Evolutionary conservation across 2,113 vertebrate genomes (phyloP), one percentile per base, ranked within the genome.

Genomic region (Callocephalon fimbriatum): DNA sequence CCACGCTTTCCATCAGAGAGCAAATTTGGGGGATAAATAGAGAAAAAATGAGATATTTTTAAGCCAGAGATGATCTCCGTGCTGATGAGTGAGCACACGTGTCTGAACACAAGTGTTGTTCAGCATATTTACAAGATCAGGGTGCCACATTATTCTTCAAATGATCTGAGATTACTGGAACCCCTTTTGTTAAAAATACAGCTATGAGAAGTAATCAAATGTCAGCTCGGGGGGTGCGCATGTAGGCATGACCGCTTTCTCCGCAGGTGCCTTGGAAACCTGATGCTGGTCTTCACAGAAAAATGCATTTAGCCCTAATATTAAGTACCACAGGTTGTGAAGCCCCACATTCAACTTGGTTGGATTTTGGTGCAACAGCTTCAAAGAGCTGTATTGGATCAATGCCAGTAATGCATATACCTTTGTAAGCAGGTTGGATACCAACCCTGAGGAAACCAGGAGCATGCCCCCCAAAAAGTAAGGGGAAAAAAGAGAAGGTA

Each of bases 11-110:
- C 73, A 67, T 58, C 65, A 72, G 40, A 61, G 45, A 67, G 22
- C n/a, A 91, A 82, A 88, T 85, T 58, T 16, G 2, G n/a, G 44
- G 62, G 15, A 89, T 53, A 96, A 95, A 95, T 61, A 65, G 91
- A 95, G 70, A 40, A 87, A 82, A 80, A 74, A 32, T 1, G 31
- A 86, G 47, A 67, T 95, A 62, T 91, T 96, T 87, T 90, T 78
- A 93, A 82, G 56, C 16, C 56, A 70, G 73, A 81, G 56, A 84
- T 0, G 9, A 83, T 86, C 45, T 73, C 0, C 17, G 9, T 3
- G 9, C 53, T 94, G 79, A 66, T 35, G 68, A 76, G 31, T 12
- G 42, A 90, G n/a, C 45, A 29, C 19, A 76, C 76, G 32, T 18
- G 40, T 23, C 48, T 62, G 67, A 90, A 86, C 3, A 2, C 10